Evolutionary conservation across 2,888 invertebrate species (phyloP), one percentile per base, ranked within the genome.

Genomic region (Lacanobia oleracea): DNA sequence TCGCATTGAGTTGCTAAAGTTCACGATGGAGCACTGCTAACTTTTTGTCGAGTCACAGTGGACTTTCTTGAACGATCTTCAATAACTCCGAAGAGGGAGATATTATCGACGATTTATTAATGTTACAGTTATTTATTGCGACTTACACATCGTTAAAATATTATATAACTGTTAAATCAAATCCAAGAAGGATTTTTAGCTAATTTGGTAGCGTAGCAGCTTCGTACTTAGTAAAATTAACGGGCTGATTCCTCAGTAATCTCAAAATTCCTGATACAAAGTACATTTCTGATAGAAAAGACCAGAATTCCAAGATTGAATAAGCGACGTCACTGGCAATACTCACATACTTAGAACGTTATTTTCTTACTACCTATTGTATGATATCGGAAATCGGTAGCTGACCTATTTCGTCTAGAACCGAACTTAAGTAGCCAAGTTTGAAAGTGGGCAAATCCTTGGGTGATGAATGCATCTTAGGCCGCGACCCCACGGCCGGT

Each of bases 391-490:
- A 70, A 63, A 43, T 63, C 40, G 27, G 21, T 45, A 67, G 33
- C 51, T 63, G 57, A 66, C 62, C 69, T 77, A 72, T 72, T 62
- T 72, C 21, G 27, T 54, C 43, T 54, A 62, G 45, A 66, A 71
- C 37, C n/a, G 21, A 63, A 63, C 7, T 67, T 61, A 75, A 83
- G 80, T 77, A 71, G 27, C 62, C 14, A 79, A 79, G 75, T 85
- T 80, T 76, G 77, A 75, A 86, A 82, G 80, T 79, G 80, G 75
- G 67, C 78, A 87, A 88, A 85, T 87, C 82, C 75, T 77, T 78
- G 82, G 76, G 87, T 94, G 93, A 94, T 91, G 92, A 90, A 94
- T 94, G 93, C 92, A 92, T 81, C 79, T 68, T 79, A 87, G 57
- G 80, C 80, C 85, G 81, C 88, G 92, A 91, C 93, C 91, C 88